Evolutionary conservation across 1,140 invertebrate genomes (phyloP).

Genomic region (Melanaphis sacchari): DNA sequence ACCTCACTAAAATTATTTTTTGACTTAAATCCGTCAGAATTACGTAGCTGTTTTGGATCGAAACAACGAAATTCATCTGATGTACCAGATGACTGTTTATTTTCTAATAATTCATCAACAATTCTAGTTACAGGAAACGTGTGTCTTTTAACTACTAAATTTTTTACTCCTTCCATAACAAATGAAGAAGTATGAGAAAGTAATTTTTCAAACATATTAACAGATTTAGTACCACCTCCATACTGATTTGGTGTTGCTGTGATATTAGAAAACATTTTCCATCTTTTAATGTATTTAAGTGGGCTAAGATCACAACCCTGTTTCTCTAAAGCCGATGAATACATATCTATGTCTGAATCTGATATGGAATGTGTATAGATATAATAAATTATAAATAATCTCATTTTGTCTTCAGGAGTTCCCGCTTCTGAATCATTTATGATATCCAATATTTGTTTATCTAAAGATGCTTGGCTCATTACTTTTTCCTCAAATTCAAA

Average conservation of each 20-base stretch:
- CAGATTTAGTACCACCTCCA: slow-evolving; percentile 95
- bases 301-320: slow-evolving; percentile 86
- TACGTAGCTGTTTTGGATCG: slow-evolving; percentile 89
- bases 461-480: slow-evolving; percentile 81
- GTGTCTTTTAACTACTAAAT: slow-evolving; percentile 97
- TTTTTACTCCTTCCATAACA: slow-evolving; percentile 99
- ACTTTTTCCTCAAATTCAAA: slow-evolving; percentile 99
- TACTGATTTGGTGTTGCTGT: slow-evolving; percentile 75
- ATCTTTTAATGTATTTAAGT: slow-evolving; percentile 86
- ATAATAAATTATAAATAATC: slow-evolving; percentile 94
- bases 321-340: slow-evolving; percentile 77
- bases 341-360: slow-evolving; percentile 82
- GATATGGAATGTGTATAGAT: slow-evolving; percentile 82
- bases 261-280: slow-evolving; percentile 88
- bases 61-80: slow-evolving; percentile 81
- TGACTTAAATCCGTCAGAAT: slow-evolving; percentile 71
- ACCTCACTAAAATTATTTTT: slow-evolving; percentile 76
- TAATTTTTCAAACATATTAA: slow-evolving; percentile 98
- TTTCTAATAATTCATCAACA: slow-evolving; percentile 90
- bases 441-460: slow-evolving; percentile 80
- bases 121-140: slow-evolving; percentile 91
- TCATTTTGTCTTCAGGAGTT: slow-evolving; percentile 89
- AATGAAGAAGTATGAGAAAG: slow-evolving; percentile 96
- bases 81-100: slow-evolving; percentile 70
- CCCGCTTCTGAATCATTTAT: slow-evolving; percentile 87